Evolutionary conservation across 2,113 vertebrate genomes (phyloP), one percentile per base, ranked within the genome.

Genomic region (Aegotheles bennettii): DNA sequence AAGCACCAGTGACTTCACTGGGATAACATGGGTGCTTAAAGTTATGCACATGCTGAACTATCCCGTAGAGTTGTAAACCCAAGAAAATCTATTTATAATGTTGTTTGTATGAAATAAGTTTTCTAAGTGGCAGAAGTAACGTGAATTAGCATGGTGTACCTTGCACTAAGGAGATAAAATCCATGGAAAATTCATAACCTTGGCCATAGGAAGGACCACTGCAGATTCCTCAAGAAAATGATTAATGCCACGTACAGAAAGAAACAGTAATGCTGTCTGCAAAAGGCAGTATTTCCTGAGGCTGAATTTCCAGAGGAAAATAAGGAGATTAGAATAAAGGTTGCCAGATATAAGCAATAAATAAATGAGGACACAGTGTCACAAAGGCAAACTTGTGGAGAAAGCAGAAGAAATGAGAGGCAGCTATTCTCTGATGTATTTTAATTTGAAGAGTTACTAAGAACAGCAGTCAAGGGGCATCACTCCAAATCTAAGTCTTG

Each of bases 391-490:
- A 59, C 87, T 83, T 47, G 64, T 51, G 67, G 82, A 93, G 79
- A 74, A 88, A 78, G 85, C 63, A 80, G 75, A 83, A 93, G 63
- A 74, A 91, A 77, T 18, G 29, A 84, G 79, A 79, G 47, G 56
- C 76, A 65, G 76, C 73, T 68, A 75, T 75, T 84, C 85, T 90
- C 77, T 89, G 88, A 95, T 78, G 76, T 70, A 60, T 79, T 92
- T 87, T 90, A 82, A 92, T 94, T 81, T 81, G 82, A 77, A 92
- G 87, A 94, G 76, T 75, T 89, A 78, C 88, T 92, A 64, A 90
- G 85, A 95, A 84, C 36, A 81, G 78, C 90, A 94, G 93, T 35
- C 59, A 80, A 76, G 92, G 87, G 71, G 76, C 82, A 86, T 65
- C 91, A 35, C 61, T 94, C 18, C 79, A 81, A 83, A 74, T 83